Percentiles rank a stretch among this genome's conserved stretches.
These are phyloP conservation scores for Syrrhaptes paradoxus DNA, from an alignment of 2,113 vertebrate species.

Conservation along the genomic window DNA sequence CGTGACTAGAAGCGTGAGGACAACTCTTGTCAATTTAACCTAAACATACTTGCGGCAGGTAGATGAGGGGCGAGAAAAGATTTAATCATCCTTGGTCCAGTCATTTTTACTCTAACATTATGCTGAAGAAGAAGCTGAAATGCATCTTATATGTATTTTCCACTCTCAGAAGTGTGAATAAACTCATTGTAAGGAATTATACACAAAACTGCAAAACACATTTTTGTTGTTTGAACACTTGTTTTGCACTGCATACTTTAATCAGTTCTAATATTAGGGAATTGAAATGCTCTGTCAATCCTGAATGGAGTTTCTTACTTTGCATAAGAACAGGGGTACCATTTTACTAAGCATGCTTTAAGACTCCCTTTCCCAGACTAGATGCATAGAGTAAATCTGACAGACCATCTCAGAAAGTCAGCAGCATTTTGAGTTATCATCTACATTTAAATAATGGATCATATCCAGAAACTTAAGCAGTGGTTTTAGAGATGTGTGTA, in stretches of 20 bases:
- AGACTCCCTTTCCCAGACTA: neutral
- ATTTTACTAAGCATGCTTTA: constrained; percentile 3
- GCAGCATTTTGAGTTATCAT: neutral
- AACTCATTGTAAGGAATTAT: constrained; percentile 38
- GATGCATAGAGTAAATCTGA: neutral
- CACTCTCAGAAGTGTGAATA: neutral
- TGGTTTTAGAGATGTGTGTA: neutral
- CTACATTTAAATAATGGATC: neutral
- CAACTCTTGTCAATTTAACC: constrained; percentile 38
- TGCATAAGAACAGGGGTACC: neutral
- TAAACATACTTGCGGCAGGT: neutral
- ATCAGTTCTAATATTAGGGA: constrained; percentile 9
- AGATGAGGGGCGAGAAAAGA: neutral
- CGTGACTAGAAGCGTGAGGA: neutral
- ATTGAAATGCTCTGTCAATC: constrained; percentile 30
- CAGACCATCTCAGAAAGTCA: neutral
- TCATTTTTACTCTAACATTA: constrained; percentile 51
- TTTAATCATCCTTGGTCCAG: constrained; percentile 3
- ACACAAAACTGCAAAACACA: neutral
- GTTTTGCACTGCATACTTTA: neutral
- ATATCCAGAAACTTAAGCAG: neutral
- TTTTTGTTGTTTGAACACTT: constrained; percentile 15
- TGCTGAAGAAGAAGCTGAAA: constrained; percentile 9
- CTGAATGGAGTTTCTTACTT: neutral
- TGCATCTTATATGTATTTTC: neutral